These are phyloP conservation scores for Chauna torquata DNA, from an alignment of 2,113 vertebrate genomes.

Conservation along the genomic window DNA sequence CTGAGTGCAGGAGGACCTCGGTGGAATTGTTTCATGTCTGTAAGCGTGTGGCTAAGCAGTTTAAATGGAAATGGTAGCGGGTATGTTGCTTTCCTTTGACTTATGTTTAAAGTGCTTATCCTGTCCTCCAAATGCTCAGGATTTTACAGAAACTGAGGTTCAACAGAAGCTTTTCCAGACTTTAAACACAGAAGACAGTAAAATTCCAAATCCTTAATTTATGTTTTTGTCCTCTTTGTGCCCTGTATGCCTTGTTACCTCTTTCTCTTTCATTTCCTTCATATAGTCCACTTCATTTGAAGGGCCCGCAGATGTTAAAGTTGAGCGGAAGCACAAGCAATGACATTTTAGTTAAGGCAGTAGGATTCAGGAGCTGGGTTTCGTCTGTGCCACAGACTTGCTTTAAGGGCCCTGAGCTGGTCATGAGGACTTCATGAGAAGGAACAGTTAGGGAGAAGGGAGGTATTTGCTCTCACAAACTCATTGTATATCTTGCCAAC, in stretches of 20 bases:
- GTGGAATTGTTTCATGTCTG: constrained; percentile 55
- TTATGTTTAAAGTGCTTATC: constrained; percentile 24
- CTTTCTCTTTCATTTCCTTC: not conserved
- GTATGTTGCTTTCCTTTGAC: constrained; percentile 22
- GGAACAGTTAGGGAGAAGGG: not conserved
- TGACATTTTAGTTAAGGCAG: not conserved
- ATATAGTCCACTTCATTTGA: not conserved
- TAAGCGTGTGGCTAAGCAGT: constrained; percentile 63
- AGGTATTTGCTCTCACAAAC: not conserved
- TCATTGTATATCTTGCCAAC: not conserved
- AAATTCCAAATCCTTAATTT: not conserved
- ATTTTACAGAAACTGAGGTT: not conserved
- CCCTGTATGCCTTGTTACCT: not conserved
- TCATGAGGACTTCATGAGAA: not conserved
- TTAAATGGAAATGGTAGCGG: constrained; percentile 46
- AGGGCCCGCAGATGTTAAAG: not conserved
- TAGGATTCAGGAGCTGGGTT: not conserved
- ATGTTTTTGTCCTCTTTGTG: not conserved
- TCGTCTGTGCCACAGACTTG: not conserved
- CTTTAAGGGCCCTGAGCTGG: not conserved
- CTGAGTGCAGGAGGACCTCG: constrained; percentile 36
- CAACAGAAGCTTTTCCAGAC: not conserved
- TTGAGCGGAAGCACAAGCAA: not conserved
- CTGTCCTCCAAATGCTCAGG: not conserved
- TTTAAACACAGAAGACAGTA: not conserved